A percentile compares a stretch with the other conserved stretches of the same genome.
phyloP scores from a whole-genome alignment of 2,113 vertebrate species.

The Peucedramus taeniatus region DNA sequence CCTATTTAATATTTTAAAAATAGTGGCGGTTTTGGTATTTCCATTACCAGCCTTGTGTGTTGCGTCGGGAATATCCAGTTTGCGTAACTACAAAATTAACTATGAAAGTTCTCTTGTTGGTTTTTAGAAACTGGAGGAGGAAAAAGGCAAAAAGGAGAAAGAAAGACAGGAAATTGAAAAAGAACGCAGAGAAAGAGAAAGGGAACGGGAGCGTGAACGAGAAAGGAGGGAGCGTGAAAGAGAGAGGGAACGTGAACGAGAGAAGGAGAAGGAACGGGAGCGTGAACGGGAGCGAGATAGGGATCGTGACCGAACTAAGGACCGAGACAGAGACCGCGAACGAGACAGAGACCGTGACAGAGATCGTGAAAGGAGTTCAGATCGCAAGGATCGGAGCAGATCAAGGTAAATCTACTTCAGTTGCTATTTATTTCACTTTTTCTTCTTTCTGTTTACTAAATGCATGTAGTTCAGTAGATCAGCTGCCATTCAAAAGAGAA shows the following conservation, averaged over 20 bases:
- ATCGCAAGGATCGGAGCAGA: conserved; percentile 83
- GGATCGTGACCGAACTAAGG: conserved; percentile 84
- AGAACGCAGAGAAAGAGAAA: conserved; percentile 93
- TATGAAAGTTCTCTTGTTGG: conserved; percentile 82
- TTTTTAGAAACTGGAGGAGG: conserved; percentile 98
- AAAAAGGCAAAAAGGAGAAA: conserved; percentile 98
- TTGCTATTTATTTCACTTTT: background rate
- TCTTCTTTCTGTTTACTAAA: background rate
- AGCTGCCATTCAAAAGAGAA: background rate
- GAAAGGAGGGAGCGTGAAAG: conserved; percentile 92
- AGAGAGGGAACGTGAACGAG: conserved; percentile 89
- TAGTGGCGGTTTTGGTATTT: conserved; percentile 67
- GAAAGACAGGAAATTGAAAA: conserved; percentile 93
- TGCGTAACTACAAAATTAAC: conserved; percentile 55
- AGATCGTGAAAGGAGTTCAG: conserved; percentile 81
- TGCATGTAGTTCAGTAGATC: background rate
- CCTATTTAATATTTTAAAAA: conserved; percentile 52
- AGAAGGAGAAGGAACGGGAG: conserved; percentile 84
- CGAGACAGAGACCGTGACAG: conserved; percentile 87
- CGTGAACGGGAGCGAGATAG: conserved; percentile 87
- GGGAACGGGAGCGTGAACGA: conserved; percentile 93
- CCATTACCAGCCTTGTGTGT: conserved; percentile 68
- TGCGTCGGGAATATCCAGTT: conserved; percentile 51
- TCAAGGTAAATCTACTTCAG: conserved; percentile 79
- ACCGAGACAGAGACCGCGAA: conserved; percentile 82